A percentile compares a stretch with the other conserved stretches of the same genome.
These are phyloP conservation scores for Eueides isabella DNA, from an alignment of 1,140 invertebrate species.

Conservation along the genomic window DNA sequence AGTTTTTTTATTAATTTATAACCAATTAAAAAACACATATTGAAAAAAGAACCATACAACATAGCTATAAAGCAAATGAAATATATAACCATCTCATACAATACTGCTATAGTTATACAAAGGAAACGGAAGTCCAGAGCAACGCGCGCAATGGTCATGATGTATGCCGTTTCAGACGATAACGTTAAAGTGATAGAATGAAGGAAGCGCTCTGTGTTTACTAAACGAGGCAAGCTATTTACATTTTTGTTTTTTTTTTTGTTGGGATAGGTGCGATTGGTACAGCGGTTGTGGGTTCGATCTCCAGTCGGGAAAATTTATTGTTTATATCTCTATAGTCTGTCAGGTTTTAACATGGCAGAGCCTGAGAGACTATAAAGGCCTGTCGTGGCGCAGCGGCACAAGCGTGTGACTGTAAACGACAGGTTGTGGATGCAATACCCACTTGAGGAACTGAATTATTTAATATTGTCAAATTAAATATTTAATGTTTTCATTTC, in stretches of 20 bases:
- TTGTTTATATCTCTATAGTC: not conserved
- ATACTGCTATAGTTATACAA: slow-evolving; percentile 45
- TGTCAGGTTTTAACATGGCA: too few species aligned
- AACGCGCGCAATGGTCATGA: slow-evolving; percentile 61
- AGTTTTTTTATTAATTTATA: too few species aligned
- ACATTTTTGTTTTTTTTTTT: slow-evolving; percentile 13
- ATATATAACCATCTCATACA: slow-evolving; percentile 45
- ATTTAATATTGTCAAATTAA: too few species aligned
- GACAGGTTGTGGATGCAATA: too few species aligned
- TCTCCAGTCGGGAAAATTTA: not conserved
- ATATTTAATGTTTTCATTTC: too few species aligned
- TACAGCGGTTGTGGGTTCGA: not conserved
- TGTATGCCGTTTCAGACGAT: slow-evolving; percentile 61
- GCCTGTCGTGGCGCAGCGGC: too few species aligned
- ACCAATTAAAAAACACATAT: too few species aligned
- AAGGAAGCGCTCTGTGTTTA: slow-evolving; percentile 22
- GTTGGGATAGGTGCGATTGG: not conserved
- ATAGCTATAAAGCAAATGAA: not conserved
- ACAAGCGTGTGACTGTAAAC: too few species aligned
- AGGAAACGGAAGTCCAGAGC: slow-evolving; percentile 54
- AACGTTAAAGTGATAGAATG: slow-evolving; percentile 50
- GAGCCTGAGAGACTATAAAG: too few species aligned
- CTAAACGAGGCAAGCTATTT: not conserved
- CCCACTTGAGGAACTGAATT: too few species aligned
- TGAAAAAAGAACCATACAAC: too few species aligned